Evolutionary conservation across 2,113 vertebrate species (phyloP).

Genomic region (human (Homo sapiens)): DNA sequence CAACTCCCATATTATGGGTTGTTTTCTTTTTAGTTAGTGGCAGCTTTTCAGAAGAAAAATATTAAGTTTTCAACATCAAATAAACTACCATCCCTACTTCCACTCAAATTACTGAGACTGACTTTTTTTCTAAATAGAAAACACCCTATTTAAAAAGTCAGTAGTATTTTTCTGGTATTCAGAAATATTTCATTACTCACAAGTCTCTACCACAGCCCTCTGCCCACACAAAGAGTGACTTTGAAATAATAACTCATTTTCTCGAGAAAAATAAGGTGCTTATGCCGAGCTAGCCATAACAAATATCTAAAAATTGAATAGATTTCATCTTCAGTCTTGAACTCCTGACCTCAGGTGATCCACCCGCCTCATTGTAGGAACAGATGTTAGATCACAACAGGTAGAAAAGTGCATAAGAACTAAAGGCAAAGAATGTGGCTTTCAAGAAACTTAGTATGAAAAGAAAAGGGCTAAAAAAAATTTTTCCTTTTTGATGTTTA

Average conservation of each 20-base stretch:
- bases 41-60: constrained; percentile 33
- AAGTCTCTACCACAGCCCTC: not conserved
- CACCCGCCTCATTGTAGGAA: not conserved
- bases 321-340: not conserved
- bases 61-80: constrained; percentile 29
- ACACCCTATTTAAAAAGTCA: constrained; percentile 12
- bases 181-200: constrained; percentile 45
- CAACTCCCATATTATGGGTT: not conserved
- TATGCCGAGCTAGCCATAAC: not conserved
- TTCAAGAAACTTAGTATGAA: not conserved
- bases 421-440: not conserved
- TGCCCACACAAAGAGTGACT: constrained; percentile 3
- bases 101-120: not conserved
- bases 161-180: not conserved
- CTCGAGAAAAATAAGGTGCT: constrained; percentile 12
- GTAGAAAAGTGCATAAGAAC: not conserved
- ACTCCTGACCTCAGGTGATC: too few relatives aligned
- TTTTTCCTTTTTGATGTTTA: not conserved
- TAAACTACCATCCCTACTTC: not conserved
- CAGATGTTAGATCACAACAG: not conserved
- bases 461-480: not conserved
- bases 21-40: not conserved
- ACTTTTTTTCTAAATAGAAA: constrained; percentile 21
- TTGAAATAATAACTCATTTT: constrained; percentile 55
- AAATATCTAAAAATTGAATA: not conserved